Percentiles rank a stretch among this genome's conserved stretches.
Conservation (phyloP, 1,140 invertebrate genomes). For the Dendroctonus ponderosae region DNA sequence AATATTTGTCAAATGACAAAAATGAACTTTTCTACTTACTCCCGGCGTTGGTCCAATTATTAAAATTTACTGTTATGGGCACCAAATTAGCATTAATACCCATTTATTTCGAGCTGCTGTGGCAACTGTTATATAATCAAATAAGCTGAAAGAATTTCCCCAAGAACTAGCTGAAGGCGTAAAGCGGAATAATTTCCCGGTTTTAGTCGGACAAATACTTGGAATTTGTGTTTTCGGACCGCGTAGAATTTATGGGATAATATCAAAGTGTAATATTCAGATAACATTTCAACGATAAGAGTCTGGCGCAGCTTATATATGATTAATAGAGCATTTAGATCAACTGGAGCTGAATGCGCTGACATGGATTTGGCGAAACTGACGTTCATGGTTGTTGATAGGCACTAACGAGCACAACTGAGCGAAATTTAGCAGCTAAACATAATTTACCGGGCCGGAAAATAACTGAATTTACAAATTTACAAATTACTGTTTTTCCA, state of each 20-base stretch:
- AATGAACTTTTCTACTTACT: too few relatives aligned
- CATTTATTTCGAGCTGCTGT: neutral
- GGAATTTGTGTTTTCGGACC: slow-evolving; percentile 31
- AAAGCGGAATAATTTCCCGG: slow-evolving; percentile 14
- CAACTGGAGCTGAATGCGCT: slow-evolving; percentile 28
- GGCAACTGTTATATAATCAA: slow-evolving; percentile 8
- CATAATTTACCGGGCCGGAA: too few relatives aligned
- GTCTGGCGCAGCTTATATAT: slow-evolving; percentile 34
- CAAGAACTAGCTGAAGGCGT: slow-evolving; percentile 8
- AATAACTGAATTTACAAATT: too few relatives aligned
- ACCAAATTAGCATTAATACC: too few relatives aligned
- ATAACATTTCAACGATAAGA: slow-evolving; percentile 36
- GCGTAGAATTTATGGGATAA: slow-evolving; percentile 33
- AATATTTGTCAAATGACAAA: too few relatives aligned
- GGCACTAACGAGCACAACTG: slow-evolving; percentile 2
- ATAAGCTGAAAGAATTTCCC: slow-evolving; percentile 16
- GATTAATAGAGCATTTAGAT: slow-evolving; percentile 35
- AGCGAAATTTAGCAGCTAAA: too few relatives aligned
- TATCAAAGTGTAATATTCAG: slow-evolving; percentile 37
- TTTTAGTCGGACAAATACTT: slow-evolving; percentile 22
- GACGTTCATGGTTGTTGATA: slow-evolving; percentile 14
- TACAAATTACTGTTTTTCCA: too few relatives aligned
- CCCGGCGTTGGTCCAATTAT: too few relatives aligned
- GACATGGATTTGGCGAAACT: slow-evolving; percentile 25
- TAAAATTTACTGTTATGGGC: too few relatives aligned